Conservation (phyloP, 1,140 invertebrate genomes). For the Drosophila ercepeae region DNA sequence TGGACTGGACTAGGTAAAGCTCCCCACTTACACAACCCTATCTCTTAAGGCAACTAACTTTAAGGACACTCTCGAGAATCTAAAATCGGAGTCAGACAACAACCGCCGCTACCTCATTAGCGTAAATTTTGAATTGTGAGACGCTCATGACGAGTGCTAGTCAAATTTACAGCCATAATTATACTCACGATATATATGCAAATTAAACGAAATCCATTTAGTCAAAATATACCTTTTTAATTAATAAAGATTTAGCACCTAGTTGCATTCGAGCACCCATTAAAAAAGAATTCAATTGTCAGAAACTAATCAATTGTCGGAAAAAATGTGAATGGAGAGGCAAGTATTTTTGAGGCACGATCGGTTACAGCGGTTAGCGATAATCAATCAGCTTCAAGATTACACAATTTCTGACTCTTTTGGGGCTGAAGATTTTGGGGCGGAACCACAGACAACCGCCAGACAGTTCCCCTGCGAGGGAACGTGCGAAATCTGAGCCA, state of each 20-base stretch:
- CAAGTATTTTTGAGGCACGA: conserved; percentile 32
- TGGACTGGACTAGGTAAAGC: too few species aligned
- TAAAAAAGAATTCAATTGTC: conserved; percentile 1
- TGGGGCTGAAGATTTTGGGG: conserved; percentile 22
- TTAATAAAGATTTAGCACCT: conserved; percentile 57
- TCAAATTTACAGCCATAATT: conserved; percentile 57
- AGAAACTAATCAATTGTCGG: conserved; percentile 25
- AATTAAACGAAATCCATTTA: conserved; percentile 23
- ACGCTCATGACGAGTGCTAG: conserved; percentile 43
- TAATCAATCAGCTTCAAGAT: conserved; percentile 33
- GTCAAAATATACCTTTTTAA: conserved; percentile 42
- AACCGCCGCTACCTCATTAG: conserved; percentile 80
- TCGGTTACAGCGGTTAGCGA: conserved; percentile 6
- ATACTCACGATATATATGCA: conserved; percentile 1
- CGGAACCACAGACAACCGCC: conserved; percentile 42
- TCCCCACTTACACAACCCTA: conserved; percentile 11
- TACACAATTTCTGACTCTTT: conserved; percentile 1
- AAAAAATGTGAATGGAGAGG: conserved; percentile 40
- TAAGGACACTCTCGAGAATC: conserved; percentile 45
- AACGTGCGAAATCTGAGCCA: conserved; percentile 41
- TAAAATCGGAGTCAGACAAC: conserved; percentile 33
- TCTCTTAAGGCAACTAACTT: conserved; percentile 37
- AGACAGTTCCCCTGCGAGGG: conserved; percentile 28
- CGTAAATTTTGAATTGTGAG: conserved; percentile 57
- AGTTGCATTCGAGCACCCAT: conserved; percentile 59